Evolutionary conservation across 2,113 vertebrate species (phyloP).

Genomic region (Bubo bubo): DNA sequence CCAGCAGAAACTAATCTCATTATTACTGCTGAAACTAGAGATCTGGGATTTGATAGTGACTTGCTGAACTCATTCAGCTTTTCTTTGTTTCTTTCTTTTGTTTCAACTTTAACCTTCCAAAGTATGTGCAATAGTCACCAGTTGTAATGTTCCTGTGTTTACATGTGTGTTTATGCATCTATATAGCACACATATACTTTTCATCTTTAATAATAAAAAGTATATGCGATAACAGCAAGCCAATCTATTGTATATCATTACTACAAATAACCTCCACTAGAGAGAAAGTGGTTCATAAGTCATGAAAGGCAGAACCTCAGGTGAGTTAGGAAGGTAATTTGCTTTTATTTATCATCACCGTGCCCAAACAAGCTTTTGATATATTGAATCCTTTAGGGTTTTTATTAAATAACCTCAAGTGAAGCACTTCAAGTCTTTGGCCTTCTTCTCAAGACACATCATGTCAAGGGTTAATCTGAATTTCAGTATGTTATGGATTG

Average conservation of each 20-base stretch:
- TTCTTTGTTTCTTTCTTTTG: not conserved
- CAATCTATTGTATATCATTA: not conserved
- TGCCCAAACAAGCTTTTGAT: constrained; percentile 13
- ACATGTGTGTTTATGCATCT: not conserved
- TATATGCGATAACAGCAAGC: not conserved
- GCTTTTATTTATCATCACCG: not conserved
- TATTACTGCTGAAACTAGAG: not conserved
- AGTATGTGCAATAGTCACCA: not conserved
- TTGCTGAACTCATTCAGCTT: not conserved
- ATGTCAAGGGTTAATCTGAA: not conserved
- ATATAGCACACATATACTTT: not conserved
- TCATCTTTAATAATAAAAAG: not conserved
- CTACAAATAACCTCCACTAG: not conserved
- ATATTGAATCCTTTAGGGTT: not conserved
- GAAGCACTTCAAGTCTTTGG: not conserved
- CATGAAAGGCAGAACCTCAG: constrained; percentile 4
- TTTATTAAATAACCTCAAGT: not conserved
- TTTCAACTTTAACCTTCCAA: not conserved
- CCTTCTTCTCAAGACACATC: not conserved
- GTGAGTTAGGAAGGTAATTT: constrained; percentile 31
- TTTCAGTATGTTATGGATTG: not conserved
- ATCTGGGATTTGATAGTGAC: not conserved
- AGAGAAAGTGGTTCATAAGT: constrained; percentile 2
- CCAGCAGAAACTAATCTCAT: not conserved
- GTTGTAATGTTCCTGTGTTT: not conserved